Evolutionary conservation across 2,113 vertebrate species (phyloP).

Genomic region (Oreochromis spilurus): DNA sequence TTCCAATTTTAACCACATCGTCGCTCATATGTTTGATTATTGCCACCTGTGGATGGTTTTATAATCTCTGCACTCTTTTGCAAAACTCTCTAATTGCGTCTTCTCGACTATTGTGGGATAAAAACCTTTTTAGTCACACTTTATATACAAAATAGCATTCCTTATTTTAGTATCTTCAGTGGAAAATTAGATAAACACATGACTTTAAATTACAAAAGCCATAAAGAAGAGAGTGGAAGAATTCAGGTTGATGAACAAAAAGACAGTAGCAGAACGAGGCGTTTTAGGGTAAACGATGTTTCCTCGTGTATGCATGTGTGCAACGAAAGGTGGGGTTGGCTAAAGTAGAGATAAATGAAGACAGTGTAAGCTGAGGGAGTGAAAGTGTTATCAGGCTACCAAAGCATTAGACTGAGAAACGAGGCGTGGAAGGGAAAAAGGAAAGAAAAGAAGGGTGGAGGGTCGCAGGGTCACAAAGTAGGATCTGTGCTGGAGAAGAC

Average conservation of each 20-base stretch:
- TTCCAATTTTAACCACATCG: neutral
- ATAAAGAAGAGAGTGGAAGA: neutral
- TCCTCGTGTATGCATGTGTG: neutral
- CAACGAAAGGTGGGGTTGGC: neutral
- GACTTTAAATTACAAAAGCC: neutral
- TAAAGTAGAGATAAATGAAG: conserved; percentile 22
- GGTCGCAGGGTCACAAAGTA: conserved; percentile 29
- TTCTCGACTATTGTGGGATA: neutral
- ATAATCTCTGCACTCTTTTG: neutral
- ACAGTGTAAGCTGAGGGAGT: conserved; percentile 27
- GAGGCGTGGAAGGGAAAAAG: conserved; percentile 28
- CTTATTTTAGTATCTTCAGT: neutral
- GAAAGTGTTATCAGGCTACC: conserved; percentile 43
- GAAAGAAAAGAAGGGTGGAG: neutral
- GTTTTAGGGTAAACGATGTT: neutral
- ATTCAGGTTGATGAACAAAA: neutral
- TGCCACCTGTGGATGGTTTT: neutral
- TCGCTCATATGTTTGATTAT: neutral
- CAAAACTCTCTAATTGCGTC: neutral
- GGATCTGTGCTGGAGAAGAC: conserved; percentile 55
- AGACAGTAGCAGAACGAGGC: neutral
- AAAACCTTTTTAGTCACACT: neutral
- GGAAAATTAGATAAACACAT: neutral
- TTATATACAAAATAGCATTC: neutral
- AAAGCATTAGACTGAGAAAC: conserved; percentile 47